Conservation (phyloP, 2,113 vertebrate genomes). For the Seriola rivoliana region DNA sequence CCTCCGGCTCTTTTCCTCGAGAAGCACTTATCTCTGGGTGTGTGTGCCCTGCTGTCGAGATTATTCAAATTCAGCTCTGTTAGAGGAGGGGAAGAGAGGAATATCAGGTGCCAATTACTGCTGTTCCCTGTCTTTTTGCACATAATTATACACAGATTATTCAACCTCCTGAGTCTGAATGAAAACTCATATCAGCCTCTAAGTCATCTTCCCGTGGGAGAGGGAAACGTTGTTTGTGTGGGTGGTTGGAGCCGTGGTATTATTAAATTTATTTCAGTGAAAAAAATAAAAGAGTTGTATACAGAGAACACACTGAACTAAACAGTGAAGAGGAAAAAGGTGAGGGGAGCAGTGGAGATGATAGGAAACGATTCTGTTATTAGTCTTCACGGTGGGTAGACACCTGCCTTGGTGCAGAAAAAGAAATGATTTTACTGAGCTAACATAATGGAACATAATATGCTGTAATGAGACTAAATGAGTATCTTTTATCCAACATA, state of each 20-base stretch:
- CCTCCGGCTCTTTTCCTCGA: slow-evolving; percentile 33
- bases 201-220: slow-evolving; percentile 37
- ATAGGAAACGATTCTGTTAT: too few species aligned
- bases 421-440: too few species aligned
- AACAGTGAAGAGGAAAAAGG: neutral
- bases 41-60: slow-evolving; percentile 42
- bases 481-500: neutral
- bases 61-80: slow-evolving; percentile 55
- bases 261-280: slow-evolving; percentile 44
- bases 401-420: too few species aligned
- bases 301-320: neutral
- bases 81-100: slow-evolving; percentile 26
- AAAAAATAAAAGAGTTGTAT: neutral
- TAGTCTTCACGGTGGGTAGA: neutral
- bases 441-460: neutral
- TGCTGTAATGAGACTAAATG: neutral
- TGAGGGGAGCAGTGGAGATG: too few species aligned
- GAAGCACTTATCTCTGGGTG: slow-evolving; percentile 51
- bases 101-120: slow-evolving; percentile 73
- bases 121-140: slow-evolving; percentile 50
- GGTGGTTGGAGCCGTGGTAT: slow-evolving; percentile 20
- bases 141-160: slow-evolving; percentile 68
- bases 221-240: slow-evolving; percentile 44
- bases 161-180: slow-evolving; percentile 59
- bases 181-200: slow-evolving; percentile 53